A percentile compares a stretch with the other conserved stretches of the same genome.
Conservation (phyloP, 2,113 vertebrate genomes). For the Dermatemys mawii region DNA sequence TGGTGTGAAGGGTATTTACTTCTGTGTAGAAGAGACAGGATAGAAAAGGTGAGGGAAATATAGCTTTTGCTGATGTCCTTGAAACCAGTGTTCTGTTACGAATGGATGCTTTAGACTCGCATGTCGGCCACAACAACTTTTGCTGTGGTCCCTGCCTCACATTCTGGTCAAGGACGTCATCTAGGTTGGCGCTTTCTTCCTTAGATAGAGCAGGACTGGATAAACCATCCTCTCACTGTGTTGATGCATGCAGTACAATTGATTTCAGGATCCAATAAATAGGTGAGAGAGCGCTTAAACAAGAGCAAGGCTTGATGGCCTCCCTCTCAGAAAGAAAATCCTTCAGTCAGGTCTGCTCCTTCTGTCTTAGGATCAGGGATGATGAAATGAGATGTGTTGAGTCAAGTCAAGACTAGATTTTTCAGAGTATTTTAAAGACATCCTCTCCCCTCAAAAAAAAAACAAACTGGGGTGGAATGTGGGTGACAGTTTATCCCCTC, state of each 20-base stretch:
- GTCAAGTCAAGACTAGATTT: background rate
- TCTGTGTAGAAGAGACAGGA: background rate
- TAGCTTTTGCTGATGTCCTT: background rate
- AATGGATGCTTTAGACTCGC: background rate
- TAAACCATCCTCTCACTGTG: background rate
- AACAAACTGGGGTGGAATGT: too few species aligned
- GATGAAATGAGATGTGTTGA: background rate
- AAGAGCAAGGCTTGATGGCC: background rate
- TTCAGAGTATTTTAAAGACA: background rate
- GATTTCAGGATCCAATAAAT: background rate
- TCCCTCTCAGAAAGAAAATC: background rate
- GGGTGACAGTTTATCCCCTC: background rate
- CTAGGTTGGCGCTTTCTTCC: background rate
- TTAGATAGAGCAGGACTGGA: background rate
- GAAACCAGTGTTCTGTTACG: background rate
- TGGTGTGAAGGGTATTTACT: background rate
- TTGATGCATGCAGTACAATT: background rate
- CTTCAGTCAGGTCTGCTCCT: background rate
- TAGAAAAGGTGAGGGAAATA: background rate
- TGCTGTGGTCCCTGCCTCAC: background rate
- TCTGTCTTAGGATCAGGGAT: background rate
- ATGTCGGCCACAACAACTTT: background rate
- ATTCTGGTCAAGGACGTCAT: background rate
- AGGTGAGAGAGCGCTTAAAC: background rate
- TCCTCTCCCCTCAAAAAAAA: background rate